Conservation (phyloP, 2,113 vertebrate genomes). For the Lepus americanus region DNA sequence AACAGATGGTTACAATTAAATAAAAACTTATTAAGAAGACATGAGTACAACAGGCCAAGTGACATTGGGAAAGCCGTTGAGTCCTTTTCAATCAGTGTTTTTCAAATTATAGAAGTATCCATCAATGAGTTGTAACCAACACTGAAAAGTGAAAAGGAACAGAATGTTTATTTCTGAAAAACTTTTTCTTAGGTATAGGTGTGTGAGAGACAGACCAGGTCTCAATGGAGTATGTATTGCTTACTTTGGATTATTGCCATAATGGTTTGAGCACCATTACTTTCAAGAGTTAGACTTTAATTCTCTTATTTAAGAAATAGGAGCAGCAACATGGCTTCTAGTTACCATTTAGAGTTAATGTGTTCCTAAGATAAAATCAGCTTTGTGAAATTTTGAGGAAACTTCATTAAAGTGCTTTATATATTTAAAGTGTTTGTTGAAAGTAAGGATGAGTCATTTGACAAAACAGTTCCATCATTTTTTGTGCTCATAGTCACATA, state of each 20-base stretch:
- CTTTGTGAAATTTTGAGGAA: neutral
- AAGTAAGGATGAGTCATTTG: neutral
- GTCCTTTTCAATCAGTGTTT: neutral
- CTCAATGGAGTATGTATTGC: neutral
- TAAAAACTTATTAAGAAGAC: slow-evolving; percentile 42
- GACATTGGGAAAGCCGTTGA: neutral
- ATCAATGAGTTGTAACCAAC: neutral
- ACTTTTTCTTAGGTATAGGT: neutral
- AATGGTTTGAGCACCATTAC: neutral
- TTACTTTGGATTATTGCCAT: neutral
- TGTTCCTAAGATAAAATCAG: neutral
- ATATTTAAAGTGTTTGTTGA: neutral
- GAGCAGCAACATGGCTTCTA: neutral
- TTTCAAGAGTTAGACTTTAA: neutral
- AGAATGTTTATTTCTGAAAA: slow-evolving; percentile 27
- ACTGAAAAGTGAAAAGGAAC: neutral
- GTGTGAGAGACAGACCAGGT: neutral
- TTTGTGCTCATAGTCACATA: neutral
- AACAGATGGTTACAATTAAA: neutral
- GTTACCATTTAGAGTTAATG: neutral
- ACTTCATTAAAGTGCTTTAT: slow-evolving; percentile 5
- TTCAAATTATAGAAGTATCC: neutral
- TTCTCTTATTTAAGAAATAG: neutral
- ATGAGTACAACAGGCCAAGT: neutral
- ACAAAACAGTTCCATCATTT: neutral